phyloP scores from a whole-genome alignment of 1,140 invertebrate species.

The Cherax destructor region DNA sequence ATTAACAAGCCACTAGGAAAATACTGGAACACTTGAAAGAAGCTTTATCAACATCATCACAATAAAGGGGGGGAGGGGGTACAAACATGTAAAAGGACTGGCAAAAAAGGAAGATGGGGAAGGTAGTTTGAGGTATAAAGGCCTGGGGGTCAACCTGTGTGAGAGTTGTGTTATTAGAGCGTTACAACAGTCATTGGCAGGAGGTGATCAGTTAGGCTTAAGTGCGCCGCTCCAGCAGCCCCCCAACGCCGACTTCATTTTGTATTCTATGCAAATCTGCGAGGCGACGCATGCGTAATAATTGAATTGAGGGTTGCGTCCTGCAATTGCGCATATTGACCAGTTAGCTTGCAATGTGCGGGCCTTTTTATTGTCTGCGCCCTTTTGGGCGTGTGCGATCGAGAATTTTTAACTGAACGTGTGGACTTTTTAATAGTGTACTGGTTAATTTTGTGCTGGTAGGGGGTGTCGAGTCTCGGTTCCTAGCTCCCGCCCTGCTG shows the following conservation, averaged over 20 bases:
- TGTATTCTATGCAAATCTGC: background rate
- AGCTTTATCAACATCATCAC: too few relatives aligned
- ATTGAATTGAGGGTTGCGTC: background rate
- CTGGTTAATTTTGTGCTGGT: too few relatives aligned
- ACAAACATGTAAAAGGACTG: too few relatives aligned
- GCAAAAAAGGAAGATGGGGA: too few relatives aligned
- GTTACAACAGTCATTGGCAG: background rate
- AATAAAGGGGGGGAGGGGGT: too few relatives aligned
- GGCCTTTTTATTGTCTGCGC: background rate
- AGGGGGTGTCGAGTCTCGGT: too few relatives aligned
- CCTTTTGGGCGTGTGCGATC: background rate
- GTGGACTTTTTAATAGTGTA: background rate
- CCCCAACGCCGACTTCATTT: background rate
- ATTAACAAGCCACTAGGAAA: too few relatives aligned
- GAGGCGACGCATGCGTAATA: background rate
- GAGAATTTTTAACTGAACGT: background rate
- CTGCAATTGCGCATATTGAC: constrained; percentile 6
- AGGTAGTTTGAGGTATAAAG: too few relatives aligned
- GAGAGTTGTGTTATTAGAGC: too few relatives aligned
- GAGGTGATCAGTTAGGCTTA: background rate
- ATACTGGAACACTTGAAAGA: too few relatives aligned
- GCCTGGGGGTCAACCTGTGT: too few relatives aligned
- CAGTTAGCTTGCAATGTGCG: background rate
- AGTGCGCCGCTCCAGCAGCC: background rate
- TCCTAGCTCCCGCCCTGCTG: too few relatives aligned